phyloP scores from a whole-genome alignment of 2,888 invertebrate species.

The Lycophotia porphyrea region DNA sequence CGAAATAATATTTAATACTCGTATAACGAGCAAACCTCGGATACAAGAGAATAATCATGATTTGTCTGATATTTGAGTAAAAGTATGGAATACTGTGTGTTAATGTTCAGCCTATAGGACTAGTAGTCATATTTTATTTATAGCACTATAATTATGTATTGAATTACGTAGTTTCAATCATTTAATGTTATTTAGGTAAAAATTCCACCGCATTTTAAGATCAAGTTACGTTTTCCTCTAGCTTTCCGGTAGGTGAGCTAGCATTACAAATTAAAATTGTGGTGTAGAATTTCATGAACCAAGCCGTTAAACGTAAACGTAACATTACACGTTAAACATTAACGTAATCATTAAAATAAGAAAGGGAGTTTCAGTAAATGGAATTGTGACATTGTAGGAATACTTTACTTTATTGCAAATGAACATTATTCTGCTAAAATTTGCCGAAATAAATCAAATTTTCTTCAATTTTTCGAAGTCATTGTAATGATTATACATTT shows the following conservation, averaged over 20 bases:
- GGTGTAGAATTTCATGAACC: constrained; percentile 4
- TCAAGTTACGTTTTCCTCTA: neutral
- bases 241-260: neutral
- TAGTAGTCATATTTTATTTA: too few species aligned
- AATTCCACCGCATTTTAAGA: neutral
- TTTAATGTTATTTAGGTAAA: neutral
- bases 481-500: neutral
- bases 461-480: neutral
- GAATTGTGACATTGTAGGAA: constrained; percentile 25
- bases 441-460: neutral
- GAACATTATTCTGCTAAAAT: neutral
- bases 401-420: constrained; percentile 38
- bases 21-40: too few species aligned
- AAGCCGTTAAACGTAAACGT: constrained; percentile 31
- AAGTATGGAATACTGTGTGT: neutral
- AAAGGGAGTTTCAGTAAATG: constrained; percentile 30
- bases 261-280: constrained; percentile 22
- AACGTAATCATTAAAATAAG: constrained; percentile 42
- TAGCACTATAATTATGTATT: too few species aligned
- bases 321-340: constrained; percentile 35
- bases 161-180: neutral
- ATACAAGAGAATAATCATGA: neutral
- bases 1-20: too few species aligned
- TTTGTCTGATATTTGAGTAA: neutral
- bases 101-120: too few species aligned